Conservation (phyloP, 2,113 vertebrate genomes). For the Athene noctua region DNA sequence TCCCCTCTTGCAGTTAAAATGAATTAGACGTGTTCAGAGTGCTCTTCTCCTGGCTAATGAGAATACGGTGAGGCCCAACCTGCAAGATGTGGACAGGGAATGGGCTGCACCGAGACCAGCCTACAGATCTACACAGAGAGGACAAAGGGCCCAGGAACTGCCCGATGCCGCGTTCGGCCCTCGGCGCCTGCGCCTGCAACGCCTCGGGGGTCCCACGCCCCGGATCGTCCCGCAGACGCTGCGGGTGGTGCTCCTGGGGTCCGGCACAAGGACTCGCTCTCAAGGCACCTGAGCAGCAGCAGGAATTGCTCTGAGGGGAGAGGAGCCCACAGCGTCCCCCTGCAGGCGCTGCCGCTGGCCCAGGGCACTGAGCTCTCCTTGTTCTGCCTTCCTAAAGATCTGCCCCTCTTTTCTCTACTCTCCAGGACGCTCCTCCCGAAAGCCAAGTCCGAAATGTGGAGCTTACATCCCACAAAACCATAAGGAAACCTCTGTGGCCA, state of each 20-base stretch:
- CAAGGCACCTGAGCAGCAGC: background rate
- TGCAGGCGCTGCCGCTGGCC: background rate
- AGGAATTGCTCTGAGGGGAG: background rate
- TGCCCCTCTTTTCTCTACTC: background rate
- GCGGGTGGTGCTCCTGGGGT: accelerated
- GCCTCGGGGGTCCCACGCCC: accelerated
- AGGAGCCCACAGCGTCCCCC: background rate
- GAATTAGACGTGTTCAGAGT: accelerated
- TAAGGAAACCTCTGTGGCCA: background rate
- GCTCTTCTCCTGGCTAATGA: background rate
- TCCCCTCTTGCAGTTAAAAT: background rate
- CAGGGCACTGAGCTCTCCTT: background rate
- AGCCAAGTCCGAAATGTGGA: background rate
- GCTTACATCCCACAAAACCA: accelerated
- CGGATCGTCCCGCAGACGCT: accelerated
- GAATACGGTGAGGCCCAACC: background rate
- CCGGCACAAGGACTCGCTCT: background rate
- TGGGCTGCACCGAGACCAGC: background rate
- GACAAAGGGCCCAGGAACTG: background rate
- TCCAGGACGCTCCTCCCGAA: background rate
- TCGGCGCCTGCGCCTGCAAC: background rate
- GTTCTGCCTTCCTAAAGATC: background rate
- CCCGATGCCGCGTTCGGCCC: accelerated
- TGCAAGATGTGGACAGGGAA: accelerated
- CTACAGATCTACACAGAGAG: accelerated